phyloP scores from a whole-genome alignment of 2,888 invertebrate genomes.

The Aspidiotus destructor region DNA sequence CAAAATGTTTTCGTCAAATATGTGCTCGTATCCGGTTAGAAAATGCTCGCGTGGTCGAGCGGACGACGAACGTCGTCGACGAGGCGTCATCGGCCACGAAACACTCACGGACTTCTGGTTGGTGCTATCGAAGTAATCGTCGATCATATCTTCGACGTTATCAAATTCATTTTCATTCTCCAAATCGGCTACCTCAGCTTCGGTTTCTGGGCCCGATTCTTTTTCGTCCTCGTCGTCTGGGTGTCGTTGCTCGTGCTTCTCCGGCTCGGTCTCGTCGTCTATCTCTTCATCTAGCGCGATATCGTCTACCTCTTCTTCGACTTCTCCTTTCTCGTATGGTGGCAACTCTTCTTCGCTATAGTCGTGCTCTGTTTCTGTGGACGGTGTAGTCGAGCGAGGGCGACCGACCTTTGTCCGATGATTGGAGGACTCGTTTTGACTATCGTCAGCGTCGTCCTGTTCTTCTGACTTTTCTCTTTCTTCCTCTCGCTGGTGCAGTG shows the following conservation, averaged over 20 bases:
- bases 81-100: slow-evolving; percentile 5
- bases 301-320: background rate
- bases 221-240: slow-evolving; percentile 27
- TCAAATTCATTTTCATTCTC: slow-evolving; percentile 29
- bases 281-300: background rate
- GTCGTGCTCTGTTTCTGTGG: background rate
- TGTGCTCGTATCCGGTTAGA: slow-evolving; percentile 31
- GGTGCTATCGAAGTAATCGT: slow-evolving; percentile 30
- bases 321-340: background rate
- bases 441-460: slow-evolving; percentile 19
- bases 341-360: background rate
- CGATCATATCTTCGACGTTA: slow-evolving; percentile 29
- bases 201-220: slow-evolving; percentile 11
- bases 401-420: slow-evolving; percentile 9
- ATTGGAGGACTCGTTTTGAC: slow-evolving; percentile 8
- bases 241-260: slow-evolving; percentile 12
- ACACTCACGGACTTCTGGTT: slow-evolving; percentile 10
- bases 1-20: slow-evolving; percentile 33
- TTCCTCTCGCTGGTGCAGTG: background rate
- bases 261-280: background rate
- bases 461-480: slow-evolving; percentile 7
- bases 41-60: slow-evolving; percentile 19
- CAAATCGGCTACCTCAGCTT: slow-evolving; percentile 26
- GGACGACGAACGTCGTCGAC: slow-evolving; percentile 5
- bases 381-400: background rate